Percentiles rank a stretch among this genome's conserved stretches.
Evolutionary conservation across 2,113 vertebrate species (phyloP).

Genomic region (Stomatorhinus ivindoensis): DNA sequence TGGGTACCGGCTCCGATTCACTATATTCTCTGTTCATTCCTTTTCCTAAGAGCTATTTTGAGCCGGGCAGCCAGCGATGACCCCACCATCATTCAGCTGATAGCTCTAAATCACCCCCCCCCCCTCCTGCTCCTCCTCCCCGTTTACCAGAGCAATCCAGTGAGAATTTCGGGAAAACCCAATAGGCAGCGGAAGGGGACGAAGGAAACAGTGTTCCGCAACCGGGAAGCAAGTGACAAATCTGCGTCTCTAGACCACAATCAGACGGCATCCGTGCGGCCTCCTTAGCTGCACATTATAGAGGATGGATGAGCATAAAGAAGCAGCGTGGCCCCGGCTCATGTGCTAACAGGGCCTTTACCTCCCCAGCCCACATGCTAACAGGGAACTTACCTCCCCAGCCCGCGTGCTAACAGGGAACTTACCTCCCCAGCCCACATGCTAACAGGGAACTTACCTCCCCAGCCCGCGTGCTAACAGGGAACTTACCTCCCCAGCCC

Average conservation of each 20-base stretch:
- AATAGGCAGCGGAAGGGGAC: conserved; percentile 31
- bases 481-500: neutral
- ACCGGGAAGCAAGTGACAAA: neutral
- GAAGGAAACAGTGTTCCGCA: neutral
- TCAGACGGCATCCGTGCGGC: neutral
- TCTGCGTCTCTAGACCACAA: neutral
- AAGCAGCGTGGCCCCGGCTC: neutral
- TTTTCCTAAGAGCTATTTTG: neutral
- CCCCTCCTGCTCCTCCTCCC: neutral
- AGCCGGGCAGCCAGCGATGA: conserved; percentile 23
- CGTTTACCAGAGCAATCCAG: conserved; percentile 55
- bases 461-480: neutral
- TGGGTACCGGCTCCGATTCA: neutral
- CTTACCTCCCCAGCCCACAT: neutral
- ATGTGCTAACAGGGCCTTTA: neutral
- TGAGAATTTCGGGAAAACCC: conserved; percentile 27
- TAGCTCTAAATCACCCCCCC: conserved; percentile 58
- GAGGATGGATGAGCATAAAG: neutral
- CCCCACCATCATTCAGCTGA: conserved; percentile 52
- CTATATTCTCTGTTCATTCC: neutral
- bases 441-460: neutral
- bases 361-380: neutral
- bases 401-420: neutral
- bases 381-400: neutral
- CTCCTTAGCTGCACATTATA: neutral